Evolutionary conservation across 1,140 invertebrate genomes (phyloP), one percentile per base, ranked within the genome.

Genomic region (Pogonomyrmex californicus): DNA sequence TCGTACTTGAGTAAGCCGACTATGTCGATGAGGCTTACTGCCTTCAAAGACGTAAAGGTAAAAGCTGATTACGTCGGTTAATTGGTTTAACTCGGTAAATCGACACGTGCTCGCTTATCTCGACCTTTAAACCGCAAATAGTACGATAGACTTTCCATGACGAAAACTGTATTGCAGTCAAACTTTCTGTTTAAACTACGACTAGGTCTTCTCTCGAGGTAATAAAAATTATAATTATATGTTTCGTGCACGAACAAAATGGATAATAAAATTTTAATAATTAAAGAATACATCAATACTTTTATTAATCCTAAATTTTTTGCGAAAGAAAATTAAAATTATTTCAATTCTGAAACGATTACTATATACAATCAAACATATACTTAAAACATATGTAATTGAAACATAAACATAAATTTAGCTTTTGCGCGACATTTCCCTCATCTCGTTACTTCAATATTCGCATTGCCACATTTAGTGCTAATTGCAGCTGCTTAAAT

Each of bases 31-130:
- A 75, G 68, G 68, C 79, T 82, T 82, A 73, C 87, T 73, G 17
- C 79, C 41, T 83, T 62, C 79, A 77, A 49, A 60, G 54, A 65
- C 79, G 7, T 44, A 63, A 90, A 85, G 65, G 58, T 36, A 82
- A 81, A 89, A 86, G 23, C 76, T 75, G 85, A 89, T 90, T 90
- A 86, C 68, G 38, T 23, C 23, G 47, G 82, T 88, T 88, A 89
- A 89, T 89, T 76, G 66, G 38, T 76, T 86, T 58, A 75, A 88
- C 79, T 44, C 30, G 51, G 17, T 65, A 36, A 77, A 60, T 73
- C 49, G 36, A 41, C 60, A 49, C 54, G 30, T 49, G 44, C 14
- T 44, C 7, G 44, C 66, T 73, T 51, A 70, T 63, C n/a, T 56
- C 23, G 7, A 6, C 6, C 9, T 71, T 71, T 56, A 47, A 63